A percentile compares a stretch with the other conserved stretches of the same genome.
Conservation (phyloP, 2,113 vertebrate genomes). For the Pteruthius melanotis region DNA sequence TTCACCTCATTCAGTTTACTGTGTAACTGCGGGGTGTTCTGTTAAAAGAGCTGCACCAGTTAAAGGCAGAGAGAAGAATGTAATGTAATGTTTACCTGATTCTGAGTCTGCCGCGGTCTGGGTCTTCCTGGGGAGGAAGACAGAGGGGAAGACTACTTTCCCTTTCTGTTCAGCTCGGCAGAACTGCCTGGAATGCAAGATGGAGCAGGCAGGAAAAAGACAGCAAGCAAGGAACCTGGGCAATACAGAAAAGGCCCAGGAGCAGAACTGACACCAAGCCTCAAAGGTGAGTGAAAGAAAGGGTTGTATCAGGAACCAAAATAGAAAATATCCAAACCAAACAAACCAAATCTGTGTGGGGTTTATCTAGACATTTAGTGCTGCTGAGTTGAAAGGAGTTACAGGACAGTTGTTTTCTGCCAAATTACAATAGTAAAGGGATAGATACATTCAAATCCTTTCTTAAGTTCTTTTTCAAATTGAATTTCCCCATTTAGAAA, state of each 20-base stretch:
- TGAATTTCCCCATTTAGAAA: background rate
- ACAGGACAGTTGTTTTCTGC: background rate
- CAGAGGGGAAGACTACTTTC: constrained; percentile 70
- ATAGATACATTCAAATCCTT: background rate
- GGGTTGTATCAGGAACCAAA: background rate
- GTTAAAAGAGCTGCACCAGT: constrained; percentile 54
- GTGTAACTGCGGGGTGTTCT: background rate
- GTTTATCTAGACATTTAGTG: background rate
- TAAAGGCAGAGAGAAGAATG: constrained; percentile 66
- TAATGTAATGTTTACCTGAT: constrained; percentile 63
- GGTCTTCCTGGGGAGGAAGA: constrained; percentile 70
- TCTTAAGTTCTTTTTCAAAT: background rate
- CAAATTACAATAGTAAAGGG: background rate
- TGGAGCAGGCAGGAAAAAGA: constrained; percentile 66
- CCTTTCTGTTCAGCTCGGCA: constrained; percentile 67
- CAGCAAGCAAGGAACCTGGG: constrained; percentile 58
- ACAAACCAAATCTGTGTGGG: background rate
- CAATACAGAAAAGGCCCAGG: constrained; percentile 39
- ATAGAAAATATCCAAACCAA: constrained; percentile 1
- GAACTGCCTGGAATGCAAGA: constrained; percentile 70
- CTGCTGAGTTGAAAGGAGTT: background rate
- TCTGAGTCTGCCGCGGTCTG: constrained; percentile 56
- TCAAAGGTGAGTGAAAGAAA: constrained; percentile 24
- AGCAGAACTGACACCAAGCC: constrained; percentile 34
- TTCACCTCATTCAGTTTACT: background rate